These are phyloP conservation scores for Eueides isabella DNA, from an alignment of 1,140 invertebrate genomes.

Conservation along the genomic window DNA sequence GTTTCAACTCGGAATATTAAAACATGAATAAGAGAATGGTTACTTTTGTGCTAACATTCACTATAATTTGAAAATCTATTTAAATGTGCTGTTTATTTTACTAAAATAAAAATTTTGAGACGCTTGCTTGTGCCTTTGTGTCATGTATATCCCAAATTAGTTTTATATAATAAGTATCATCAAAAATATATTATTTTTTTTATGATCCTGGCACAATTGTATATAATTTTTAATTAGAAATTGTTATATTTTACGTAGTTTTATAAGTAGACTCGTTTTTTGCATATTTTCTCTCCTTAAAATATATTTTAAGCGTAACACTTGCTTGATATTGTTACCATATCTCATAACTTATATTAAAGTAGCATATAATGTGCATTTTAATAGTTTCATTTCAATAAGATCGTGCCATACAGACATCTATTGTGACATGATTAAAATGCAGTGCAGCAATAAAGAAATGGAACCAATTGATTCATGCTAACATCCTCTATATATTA, in stretches of 20 bases:
- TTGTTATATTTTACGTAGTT: no score
- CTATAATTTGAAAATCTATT: background rate
- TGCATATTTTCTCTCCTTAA: no score
- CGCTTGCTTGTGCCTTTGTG: no score
- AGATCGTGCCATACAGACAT: conserved; percentile 28
- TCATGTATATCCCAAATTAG: no score
- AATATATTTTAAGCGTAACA: no score
- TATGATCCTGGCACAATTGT: no score
- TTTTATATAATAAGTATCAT: no score
- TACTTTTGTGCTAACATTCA: conserved; percentile 26
- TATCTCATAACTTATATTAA: background rate
- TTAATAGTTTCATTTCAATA: conserved; percentile 40
- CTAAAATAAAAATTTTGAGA: background rate
- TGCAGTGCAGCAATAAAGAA: conserved; percentile 28
- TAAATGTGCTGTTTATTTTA: background rate
- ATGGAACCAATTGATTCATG: conserved; percentile 25
- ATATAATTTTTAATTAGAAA: no score
- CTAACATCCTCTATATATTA: background rate
- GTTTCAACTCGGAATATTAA: conserved; percentile 40
- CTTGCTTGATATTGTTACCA: background rate
- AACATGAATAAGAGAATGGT: conserved; percentile 40
- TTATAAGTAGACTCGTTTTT: no score
- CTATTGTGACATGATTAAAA: conserved; percentile 38
- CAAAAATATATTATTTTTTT: no score
- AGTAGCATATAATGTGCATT: conserved; percentile 40